phyloP scores from a whole-genome alignment of 1,140 invertebrate genomes.

The Brachystomella parvula region DNA sequence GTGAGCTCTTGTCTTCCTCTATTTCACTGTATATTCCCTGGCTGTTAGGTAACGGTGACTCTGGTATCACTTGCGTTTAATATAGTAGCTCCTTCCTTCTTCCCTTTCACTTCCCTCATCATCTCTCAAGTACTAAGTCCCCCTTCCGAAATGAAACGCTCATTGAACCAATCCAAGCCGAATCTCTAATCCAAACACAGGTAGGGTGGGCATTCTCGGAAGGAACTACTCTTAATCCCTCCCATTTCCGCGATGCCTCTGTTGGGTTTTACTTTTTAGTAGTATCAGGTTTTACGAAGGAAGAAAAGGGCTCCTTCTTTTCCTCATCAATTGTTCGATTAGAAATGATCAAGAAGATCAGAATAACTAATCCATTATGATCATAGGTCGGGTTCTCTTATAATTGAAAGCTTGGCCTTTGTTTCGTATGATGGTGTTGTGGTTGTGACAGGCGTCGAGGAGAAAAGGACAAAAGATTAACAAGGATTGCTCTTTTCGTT shows the following conservation, averaged over 20 bases:
- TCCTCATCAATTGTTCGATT: neutral
- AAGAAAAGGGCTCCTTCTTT: neutral
- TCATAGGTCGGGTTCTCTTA: no score
- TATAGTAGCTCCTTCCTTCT: neutral
- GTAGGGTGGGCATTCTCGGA: no score
- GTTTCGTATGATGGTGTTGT: neutral
- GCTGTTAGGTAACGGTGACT: neutral
- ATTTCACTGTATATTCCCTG: neutral
- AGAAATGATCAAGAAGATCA: neutral
- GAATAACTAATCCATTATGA: no score
- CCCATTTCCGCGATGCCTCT: no score
- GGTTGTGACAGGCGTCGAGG: neutral
- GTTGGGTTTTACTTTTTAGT: no score
- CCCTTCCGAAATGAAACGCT: no score
- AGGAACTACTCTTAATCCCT: no score
- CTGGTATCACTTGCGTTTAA: neutral
- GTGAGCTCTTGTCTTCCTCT: neutral
- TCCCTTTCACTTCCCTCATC: neutral
- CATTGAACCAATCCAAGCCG: no score
- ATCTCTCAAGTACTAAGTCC: no score
- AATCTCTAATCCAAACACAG: neutral
- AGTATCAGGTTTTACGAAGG: no score
- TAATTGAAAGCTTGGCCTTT: neutral
- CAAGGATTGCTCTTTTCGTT: constrained; percentile 2
- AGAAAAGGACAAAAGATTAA: neutral